Conservation (phyloP, 2,113 vertebrate genomes). For the Etia nguti region DNA sequence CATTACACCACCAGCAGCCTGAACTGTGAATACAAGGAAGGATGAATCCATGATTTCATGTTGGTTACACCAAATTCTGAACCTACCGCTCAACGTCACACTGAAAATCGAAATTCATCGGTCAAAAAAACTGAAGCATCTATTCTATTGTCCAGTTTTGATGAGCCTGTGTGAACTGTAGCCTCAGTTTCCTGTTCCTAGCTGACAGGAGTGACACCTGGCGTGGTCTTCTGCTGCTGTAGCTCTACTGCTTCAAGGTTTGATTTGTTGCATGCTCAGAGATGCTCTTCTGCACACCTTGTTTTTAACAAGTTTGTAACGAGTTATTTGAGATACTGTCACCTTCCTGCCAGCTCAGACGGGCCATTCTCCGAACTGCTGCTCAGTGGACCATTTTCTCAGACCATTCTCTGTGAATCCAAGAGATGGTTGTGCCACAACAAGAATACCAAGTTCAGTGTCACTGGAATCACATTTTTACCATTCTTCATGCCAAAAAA, state of each 20-base stretch:
- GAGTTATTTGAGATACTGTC: background rate
- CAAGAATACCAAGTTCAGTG: background rate
- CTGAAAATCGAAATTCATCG: rapidly evolving
- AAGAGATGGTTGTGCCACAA: background rate
- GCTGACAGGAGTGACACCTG: background rate
- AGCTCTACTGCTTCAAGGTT: background rate
- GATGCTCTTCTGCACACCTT: background rate
- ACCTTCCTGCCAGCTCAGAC: background rate
- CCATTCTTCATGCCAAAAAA: background rate
- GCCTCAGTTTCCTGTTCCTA: background rate
- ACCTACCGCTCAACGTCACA: rapidly evolving
- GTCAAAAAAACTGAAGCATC: background rate
- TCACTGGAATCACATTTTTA: background rate
- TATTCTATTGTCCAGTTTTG: background rate
- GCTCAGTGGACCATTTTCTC: too few species aligned
- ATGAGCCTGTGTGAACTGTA: background rate
- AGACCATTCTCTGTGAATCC: too few species aligned
- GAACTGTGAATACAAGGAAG: background rate
- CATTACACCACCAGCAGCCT: background rate
- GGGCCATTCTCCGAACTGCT: background rate
- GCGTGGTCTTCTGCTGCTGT: background rate
- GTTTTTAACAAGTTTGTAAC: background rate
- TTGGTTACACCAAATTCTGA: background rate
- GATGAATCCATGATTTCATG: background rate
- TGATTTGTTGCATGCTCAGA: background rate